Base-by-base conservation (phyloP, 2,113 vertebrate species). In the Archocentrus centrarchus region DNA sequence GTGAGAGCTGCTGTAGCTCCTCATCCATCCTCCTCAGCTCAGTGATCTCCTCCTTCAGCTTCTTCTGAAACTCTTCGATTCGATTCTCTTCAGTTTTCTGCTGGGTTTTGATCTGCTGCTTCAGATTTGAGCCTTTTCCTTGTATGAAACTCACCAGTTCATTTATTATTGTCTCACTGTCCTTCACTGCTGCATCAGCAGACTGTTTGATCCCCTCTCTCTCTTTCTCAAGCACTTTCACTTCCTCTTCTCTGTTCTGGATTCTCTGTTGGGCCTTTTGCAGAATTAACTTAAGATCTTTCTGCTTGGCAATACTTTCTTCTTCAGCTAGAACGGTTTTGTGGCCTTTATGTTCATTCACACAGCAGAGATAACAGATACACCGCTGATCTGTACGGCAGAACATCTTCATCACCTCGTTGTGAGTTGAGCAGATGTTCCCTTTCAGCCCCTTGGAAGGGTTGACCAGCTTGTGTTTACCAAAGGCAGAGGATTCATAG, bases 371-470 rank as follows among this genome's bases (percentile, higher is more conserved):
- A 66, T 44, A 66, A 5, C 62, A 66, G 37, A 66, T 66, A 66
- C 37, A 37, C 0, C 32, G 0, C 0, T 62, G 32, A 62, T 62
- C 60, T 11, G 60, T 62, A 62, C 0, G 0, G 32, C 60, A 62
- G 60, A 37, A 62, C 0, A 62, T 62, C 32, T 62, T 62, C 32
- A 62, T 62, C 30, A 62, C 0, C 0, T 62, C 60, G 37, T 37
- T 62, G 0, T 62, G 60, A 62, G 10, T 62, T 62, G 60, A 62
- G 20, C 60, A 62, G 0, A 62, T 62, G 60, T 62, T 62, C 32
- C 60, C 32, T 37, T 63, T 63, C 61, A 63, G 3, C 32, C 10
- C 0, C 32, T 63, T 62, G 0, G 60, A 62, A 32, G 60, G 32
- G 11, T 62, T 62, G 60, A 55, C 53, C 53, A 55, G 53, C 53